These are phyloP conservation scores for Actinopyga echinites DNA, from an alignment of 53 echinoderm and acorn worm genomes.

Conservation along the genomic window DNA sequence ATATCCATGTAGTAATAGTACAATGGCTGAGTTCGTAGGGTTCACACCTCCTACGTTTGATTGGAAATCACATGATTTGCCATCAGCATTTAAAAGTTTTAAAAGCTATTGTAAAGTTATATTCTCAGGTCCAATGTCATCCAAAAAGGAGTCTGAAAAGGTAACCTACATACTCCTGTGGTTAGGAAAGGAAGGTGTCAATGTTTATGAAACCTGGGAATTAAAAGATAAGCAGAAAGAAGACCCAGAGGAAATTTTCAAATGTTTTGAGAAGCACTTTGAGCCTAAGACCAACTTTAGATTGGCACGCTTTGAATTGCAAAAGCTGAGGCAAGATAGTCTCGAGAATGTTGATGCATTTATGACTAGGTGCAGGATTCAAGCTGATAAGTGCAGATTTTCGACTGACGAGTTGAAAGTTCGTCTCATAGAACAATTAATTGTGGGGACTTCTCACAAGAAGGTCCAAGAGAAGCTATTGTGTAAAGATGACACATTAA, in stretches of 20 bases:
- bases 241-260: slow-evolving; percentile 34
- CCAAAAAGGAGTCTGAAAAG: slow-evolving; percentile 35
- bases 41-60: slow-evolving; percentile 16
- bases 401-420: slow-evolving; percentile 14
- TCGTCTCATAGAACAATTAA: slow-evolving; percentile 51
- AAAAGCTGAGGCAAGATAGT: slow-evolving; percentile 17
- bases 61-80: slow-evolving; percentile 27
- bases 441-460: slow-evolving; percentile 45
- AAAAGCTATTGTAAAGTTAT: slow-evolving; percentile 53
- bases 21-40: slow-evolving; percentile 56
- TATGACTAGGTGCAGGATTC: slow-evolving; percentile 12
- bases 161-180: slow-evolving; percentile 49
- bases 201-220: slow-evolving; percentile 52
- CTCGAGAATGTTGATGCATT: slow-evolving; percentile 50
- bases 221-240: slow-evolving; percentile 25
- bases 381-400: slow-evolving; percentile 53
- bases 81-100: slow-evolving; percentile 55
- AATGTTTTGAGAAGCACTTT: slow-evolving; percentile 49
- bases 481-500: slow-evolving; percentile 49
- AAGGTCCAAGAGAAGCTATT: slow-evolving; percentile 51
- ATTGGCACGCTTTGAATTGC: slow-evolving; percentile 47
- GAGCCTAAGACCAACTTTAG: slow-evolving; percentile 60
- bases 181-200: slow-evolving; percentile 61
- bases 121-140: slow-evolving; percentile 52
- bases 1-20: background rate